phyloP scores from a whole-genome alignment of 2,113 vertebrate genomes.

The Protobothrops flavoviridis region DNA sequence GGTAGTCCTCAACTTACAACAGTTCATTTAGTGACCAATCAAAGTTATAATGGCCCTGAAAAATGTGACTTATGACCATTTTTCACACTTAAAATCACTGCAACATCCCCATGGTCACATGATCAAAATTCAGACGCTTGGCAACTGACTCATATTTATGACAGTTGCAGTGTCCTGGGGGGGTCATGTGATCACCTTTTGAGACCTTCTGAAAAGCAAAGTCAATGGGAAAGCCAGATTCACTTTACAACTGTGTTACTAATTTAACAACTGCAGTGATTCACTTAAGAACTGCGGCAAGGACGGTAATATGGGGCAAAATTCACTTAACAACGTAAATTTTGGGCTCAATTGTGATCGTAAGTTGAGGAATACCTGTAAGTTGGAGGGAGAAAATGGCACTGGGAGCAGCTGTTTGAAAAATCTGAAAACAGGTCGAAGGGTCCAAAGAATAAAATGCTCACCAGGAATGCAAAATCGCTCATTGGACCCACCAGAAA shows the following conservation, averaged over 20 bases:
- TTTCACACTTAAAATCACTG: not conserved
- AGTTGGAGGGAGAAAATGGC: not conserved
- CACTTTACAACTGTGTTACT: no score
- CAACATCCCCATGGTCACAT: not conserved
- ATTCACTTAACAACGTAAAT: not conserved
- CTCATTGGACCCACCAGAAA: not conserved
- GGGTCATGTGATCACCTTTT: no score
- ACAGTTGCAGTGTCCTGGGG: no score
- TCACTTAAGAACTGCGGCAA: not conserved
- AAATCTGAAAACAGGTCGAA: not conserved
- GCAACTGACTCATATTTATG: not conserved
- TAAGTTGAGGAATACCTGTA: not conserved
- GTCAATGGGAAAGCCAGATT: no score
- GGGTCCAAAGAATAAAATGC: not conserved
- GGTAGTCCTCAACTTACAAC: not conserved
- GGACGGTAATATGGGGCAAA: not conserved
- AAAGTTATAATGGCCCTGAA: not conserved
- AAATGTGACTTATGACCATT: not conserved
- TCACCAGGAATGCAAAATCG: not conserved
- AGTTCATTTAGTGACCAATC: not conserved
- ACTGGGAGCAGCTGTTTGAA: not conserved
- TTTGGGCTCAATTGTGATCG: not conserved
- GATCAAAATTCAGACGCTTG: not conserved
- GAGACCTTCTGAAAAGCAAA: no score
- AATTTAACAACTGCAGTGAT: not conserved